Evolutionary conservation across 2,797 vertebrate genomes (phyloP).

Genomic region (Coilia nasus): DNA sequence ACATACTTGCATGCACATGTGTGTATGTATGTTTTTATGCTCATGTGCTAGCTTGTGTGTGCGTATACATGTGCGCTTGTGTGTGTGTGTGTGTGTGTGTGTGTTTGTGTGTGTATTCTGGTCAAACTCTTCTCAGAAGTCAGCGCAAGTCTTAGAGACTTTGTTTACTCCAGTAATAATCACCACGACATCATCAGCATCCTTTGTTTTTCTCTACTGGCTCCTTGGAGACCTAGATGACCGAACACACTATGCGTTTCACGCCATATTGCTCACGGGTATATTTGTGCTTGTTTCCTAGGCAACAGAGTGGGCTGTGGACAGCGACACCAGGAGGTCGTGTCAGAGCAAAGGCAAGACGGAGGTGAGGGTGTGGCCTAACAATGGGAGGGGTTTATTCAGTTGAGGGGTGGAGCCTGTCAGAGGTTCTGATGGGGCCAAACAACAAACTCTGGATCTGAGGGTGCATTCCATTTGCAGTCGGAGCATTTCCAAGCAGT

Average conservation of each 20-base stretch:
- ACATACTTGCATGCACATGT: too few species aligned
- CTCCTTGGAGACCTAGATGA: background rate
- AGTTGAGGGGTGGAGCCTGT: too few species aligned
- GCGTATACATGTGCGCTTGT: background rate
- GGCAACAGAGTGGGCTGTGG: conserved; percentile 89
- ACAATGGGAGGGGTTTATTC: background rate
- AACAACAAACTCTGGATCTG: too few species aligned
- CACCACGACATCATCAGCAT: background rate
- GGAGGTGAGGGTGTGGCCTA: conserved; percentile 71
- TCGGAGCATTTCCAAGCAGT: too few species aligned
- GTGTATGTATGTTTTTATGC: background rate
- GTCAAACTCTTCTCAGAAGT: too few species aligned
- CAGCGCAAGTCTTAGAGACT: too few species aligned
- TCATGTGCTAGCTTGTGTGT: background rate
- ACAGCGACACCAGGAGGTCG: conserved; percentile 86
- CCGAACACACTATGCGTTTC: background rate
- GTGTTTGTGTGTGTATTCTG: background rate
- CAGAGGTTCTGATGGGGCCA: too few species aligned
- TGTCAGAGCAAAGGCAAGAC: conserved; percentile 97
- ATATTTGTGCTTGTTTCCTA: conserved; percentile 61
- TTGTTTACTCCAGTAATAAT: background rate
- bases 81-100: conserved; percentile 14
- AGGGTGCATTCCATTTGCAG: too few species aligned
- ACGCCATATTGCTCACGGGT: background rate
- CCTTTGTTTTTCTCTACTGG: background rate